Evolutionary conservation across 2,888 invertebrate genomes (phyloP), one percentile per base, ranked within the genome.

Genomic region (Drosophila demipolita): DNA sequence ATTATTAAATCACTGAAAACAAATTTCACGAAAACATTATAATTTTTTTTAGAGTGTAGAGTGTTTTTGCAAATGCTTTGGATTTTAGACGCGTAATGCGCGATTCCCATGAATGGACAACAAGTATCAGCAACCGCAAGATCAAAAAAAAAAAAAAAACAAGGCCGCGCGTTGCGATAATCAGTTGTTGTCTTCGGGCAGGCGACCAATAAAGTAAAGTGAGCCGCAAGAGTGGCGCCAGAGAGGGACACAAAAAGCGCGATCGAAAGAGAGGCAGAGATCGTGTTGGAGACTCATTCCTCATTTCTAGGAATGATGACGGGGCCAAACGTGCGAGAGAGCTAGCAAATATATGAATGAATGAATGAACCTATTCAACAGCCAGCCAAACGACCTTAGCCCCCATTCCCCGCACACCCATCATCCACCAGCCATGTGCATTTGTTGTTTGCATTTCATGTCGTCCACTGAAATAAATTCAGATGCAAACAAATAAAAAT

Each of bases 221-320:
- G 52, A 53, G 42, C 52, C 8, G 26, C 50, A 50, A 20, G 20
- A 42, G 58, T 36, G 32, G 15, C 20, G 26, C 20, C n/a, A 8
- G 12, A 7, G 35, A 33, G 26, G 7, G 17, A 36, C 23, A 35
- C 7, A 38, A 4, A 11, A 7, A n/a, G 7, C 26, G 12, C 26
- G 35, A 53, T 12, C 11, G 50, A 33, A n/a, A 33, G 17, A 26
- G 12, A n/a, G 7, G 11, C 17, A 38, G 4, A 3, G 29, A 32
- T 32, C 29, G 42, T 45, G 15, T 11, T 15, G 57, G 73, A 82
- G 75, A 90, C 80, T 91, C 91, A 91, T 91, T 58, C 68, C 42
- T 72, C 72, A 78, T 90, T 92, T 90, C 92, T 78, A 62, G 80
- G 92, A 92, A 92, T 67, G 61, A 84, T 92, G 93, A 92, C 91